phyloP scores from a whole-genome alignment of 2,888 invertebrate species.

The Argynnis bischoffii region DNA sequence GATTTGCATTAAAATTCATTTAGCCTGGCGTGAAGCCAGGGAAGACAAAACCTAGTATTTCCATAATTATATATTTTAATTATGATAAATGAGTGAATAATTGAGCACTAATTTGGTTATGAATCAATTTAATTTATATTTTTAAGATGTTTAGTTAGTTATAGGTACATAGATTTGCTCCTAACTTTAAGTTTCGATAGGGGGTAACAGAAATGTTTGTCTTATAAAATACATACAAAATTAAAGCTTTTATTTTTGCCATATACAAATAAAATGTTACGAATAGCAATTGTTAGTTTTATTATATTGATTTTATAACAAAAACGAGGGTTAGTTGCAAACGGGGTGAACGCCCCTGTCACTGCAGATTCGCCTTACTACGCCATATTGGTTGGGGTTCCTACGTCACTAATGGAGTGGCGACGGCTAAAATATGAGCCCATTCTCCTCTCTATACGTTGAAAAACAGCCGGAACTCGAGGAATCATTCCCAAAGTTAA shows the following conservation, averaged over 20 bases:
- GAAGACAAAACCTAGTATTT: constrained; percentile 32
- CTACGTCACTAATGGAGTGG: constrained; percentile 76
- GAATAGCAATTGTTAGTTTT: constrained; percentile 56
- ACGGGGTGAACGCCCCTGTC: constrained; percentile 79
- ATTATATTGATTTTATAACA: constrained; percentile 82
- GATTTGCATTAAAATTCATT: constrained; percentile 42
- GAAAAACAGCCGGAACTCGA: constrained; percentile 62
- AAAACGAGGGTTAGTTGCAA: constrained; percentile 78
- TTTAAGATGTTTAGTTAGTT: too few species aligned
- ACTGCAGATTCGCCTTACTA: constrained; percentile 76
- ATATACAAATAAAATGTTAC: constrained; percentile 18
- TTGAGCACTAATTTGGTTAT: not conserved
- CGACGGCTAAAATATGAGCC: constrained; percentile 75
- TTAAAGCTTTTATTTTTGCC: not conserved
- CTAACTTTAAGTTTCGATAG: too few species aligned
- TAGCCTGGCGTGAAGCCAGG: constrained; percentile 40
- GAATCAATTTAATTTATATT: not conserved
- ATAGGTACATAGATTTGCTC: too few species aligned
- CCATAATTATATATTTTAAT: constrained; percentile 34
- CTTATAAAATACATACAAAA: not conserved
- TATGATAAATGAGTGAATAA: constrained; percentile 26
- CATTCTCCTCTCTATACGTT: constrained; percentile 66
- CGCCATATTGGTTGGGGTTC: constrained; percentile 75
- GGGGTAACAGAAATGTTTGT: too few species aligned
- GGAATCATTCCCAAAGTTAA: constrained; percentile 55